Evolutionary conservation across 1,140 invertebrate species (phyloP).

Genomic region (Sitodiplosis mosellana): DNA sequence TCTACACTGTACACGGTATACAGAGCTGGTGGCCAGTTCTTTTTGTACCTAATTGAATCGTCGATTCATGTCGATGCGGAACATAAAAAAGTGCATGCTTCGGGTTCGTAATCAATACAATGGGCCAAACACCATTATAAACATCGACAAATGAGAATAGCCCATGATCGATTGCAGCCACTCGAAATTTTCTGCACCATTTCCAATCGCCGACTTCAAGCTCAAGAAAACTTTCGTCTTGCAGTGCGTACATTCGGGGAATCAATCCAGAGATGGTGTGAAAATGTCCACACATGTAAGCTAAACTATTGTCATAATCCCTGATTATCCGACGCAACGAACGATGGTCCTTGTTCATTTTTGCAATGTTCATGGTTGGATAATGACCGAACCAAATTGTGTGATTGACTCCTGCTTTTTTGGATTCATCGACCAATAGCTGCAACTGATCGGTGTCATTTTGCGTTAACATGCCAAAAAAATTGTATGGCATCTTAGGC

Average conservation of each 20-base stretch:
- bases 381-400: constrained; percentile 86
- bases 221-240: constrained; percentile 68
- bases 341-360: constrained; percentile 30
- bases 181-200: constrained; percentile 65
- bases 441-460: constrained; percentile 35
- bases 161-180: constrained; percentile 74
- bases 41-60: constrained; percentile 29
- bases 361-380: constrained; percentile 71
- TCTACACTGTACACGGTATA: too few relatives aligned
- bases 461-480: constrained; percentile 56
- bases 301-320: constrained; percentile 24
- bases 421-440: constrained; percentile 29
- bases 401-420: constrained; percentile 30
- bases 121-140: constrained; percentile 57
- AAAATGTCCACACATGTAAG: constrained; percentile 83
- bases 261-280: constrained; percentile 64
- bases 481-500: constrained; percentile 77
- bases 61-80: constrained; percentile 51
- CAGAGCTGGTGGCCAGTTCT: too few relatives aligned
- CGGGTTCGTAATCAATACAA: constrained; percentile 74
- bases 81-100: constrained; percentile 63
- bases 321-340: constrained; percentile 37
- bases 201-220: constrained; percentile 89
- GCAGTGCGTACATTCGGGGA: constrained; percentile 72
- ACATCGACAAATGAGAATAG: constrained; percentile 74